Base-by-base conservation (phyloP, 2,797 vertebrate species). In the Parotocinclus haroldoi region DNA sequence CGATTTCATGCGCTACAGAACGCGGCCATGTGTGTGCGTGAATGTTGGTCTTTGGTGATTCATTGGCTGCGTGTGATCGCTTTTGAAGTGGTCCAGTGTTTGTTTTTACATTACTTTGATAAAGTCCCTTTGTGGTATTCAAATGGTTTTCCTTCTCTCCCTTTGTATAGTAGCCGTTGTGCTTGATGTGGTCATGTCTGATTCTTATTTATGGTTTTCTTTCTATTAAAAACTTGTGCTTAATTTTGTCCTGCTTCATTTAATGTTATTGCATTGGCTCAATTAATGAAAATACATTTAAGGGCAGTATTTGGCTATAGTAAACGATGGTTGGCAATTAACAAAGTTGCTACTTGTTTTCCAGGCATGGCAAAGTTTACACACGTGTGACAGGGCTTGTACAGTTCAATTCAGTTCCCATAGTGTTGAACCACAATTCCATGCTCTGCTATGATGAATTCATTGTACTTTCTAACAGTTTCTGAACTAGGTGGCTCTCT, bases 1-100 rank as follows among this genome's bases (percentile, higher is more conserved):
- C 14, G 61, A 57, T 73, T 70, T 63, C 53, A 51, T 56, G 52
- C 49, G n/a, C 55, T 58, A 51, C 54, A 63, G 40, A 49, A 50
- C 55, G 54, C 56, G 61, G 62, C 50, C 39, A 45, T 51, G 68
- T 52, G 38, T 39, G 59, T 58, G 12, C 55, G 51, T 62, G 55
- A 59, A 51, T 57, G 61, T 65, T 42, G 60, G 57, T 45, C 50
- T 67, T 38, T 51, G 18, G 44, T 63, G 68, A 66, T 72, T 72
- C 45, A 66, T 65, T 65, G 66, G 50, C 45, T 66, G 68, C 36
- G 51, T 69, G 10, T 39, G 42, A 42, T 48, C 38, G 42, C 66
- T 27, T 27, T 70, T 71, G 68, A 75, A 71, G 76, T 77, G 69
- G 65, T 57, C 58, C 53, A 17, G 39, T 78, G 76, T 78, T 78